A percentile compares a stretch with the other conserved stretches of the same genome.
phyloP scores from a whole-genome alignment of 2,113 vertebrate genomes.

The Melanerpes aurifrons region DNA sequence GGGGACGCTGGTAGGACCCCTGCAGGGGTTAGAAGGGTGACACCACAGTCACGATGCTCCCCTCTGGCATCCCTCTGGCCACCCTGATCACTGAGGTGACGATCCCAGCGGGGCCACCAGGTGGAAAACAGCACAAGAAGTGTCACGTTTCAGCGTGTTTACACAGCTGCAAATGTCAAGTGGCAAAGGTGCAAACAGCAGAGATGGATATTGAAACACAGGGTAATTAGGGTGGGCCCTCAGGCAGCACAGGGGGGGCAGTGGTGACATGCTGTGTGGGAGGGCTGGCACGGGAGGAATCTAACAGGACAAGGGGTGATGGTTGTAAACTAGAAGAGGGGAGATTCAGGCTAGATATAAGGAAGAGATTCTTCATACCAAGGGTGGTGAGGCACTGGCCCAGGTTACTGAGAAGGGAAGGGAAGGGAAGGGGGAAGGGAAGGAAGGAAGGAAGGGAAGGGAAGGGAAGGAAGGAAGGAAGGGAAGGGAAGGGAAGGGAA shows the following conservation, averaged over 20 bases:
- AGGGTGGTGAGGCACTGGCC: not conserved
- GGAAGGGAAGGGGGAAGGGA: no score
- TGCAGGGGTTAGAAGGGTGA: fast-evolving
- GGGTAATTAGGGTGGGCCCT: not conserved
- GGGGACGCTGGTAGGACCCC: not conserved
- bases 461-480: no score
- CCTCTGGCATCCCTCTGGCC: fast-evolving
- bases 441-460: no score
- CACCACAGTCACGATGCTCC: fast-evolving
- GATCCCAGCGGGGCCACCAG: fast-evolving
- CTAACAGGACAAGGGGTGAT: not conserved
- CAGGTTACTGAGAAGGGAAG: not conserved
- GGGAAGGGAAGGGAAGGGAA: no score
- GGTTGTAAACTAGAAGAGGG: not conserved
- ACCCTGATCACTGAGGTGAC: fast-evolving
- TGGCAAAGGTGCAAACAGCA: not conserved
- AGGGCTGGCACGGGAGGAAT: fast-evolving
- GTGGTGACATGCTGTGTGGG: fast-evolving
- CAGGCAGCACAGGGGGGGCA: fast-evolving
- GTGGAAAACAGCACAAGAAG: not conserved
- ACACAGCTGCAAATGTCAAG: not conserved
- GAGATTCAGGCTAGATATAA: not conserved
- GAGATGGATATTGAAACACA: not conserved
- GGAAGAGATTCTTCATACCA: not conserved
- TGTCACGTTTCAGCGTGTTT: not conserved